phyloP scores from a whole-genome alignment of 1,140 invertebrate genomes.

The Lepeophtheirus salmonis region DNA sequence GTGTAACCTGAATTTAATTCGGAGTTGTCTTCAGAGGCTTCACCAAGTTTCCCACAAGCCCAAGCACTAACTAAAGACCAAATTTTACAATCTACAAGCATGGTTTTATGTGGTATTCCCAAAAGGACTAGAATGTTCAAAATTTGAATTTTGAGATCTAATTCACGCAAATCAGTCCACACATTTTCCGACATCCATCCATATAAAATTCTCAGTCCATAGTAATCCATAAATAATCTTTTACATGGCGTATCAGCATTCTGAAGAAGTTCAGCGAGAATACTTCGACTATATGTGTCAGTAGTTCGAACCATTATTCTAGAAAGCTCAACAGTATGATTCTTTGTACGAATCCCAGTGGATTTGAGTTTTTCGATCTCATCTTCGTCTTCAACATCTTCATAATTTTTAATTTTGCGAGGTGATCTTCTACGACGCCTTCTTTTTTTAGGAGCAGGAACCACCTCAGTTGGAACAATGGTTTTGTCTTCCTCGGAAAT shows the following conservation, averaged over 20 bases:
- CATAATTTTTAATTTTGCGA: conserved; percentile 16
- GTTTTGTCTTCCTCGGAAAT: not conserved
- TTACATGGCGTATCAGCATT: conserved; percentile 56
- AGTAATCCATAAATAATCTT: conserved; percentile 79
- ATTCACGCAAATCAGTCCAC: conserved; percentile 18
- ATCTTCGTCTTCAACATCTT: conserved; percentile 25
- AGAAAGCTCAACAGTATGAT: conserved; percentile 63
- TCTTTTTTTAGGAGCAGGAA: not conserved
- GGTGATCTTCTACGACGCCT: conserved; percentile 16
- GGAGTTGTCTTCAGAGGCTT: too few relatives aligned
- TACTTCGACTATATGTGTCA: conserved; percentile 45
- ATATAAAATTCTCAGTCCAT: conserved; percentile 68
- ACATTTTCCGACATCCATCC: conserved; percentile 64
- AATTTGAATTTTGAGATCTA: not conserved
- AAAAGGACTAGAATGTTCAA: conserved; percentile 57
- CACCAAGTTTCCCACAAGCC: conserved; percentile 28
- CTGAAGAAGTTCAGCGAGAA: conserved; percentile 38
- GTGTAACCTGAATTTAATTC: not conserved
- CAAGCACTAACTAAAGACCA: conserved; percentile 54
- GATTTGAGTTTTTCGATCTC: conserved; percentile 21
- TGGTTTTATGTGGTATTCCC: conserved; percentile 78
- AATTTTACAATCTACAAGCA: conserved; percentile 76
- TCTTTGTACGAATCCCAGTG: conserved; percentile 41
- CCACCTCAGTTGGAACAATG: not conserved
- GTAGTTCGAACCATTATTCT: conserved; percentile 79